These are phyloP conservation scores for Alethe diademata DNA, from an alignment of 2,113 vertebrate species.

Conservation along the genomic window DNA sequence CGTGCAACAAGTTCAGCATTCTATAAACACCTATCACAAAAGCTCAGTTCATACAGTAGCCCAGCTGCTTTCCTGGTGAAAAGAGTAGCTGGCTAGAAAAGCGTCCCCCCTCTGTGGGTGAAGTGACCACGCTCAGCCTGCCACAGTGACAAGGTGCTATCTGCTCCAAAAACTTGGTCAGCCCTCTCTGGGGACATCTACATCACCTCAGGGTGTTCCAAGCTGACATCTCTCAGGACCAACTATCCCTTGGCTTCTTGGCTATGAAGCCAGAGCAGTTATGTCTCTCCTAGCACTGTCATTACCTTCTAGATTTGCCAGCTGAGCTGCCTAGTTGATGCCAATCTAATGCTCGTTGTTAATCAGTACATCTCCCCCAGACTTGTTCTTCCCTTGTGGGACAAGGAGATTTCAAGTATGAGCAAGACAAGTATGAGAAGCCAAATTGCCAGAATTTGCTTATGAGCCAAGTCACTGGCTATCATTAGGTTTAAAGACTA, in stretches of 20 bases:
- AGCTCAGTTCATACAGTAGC: not conserved
- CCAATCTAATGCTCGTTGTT: not conserved
- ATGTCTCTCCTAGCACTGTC: not conserved
- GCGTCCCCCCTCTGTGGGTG: rapidly evolving
- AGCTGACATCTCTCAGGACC: not conserved
- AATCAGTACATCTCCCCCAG: not conserved
- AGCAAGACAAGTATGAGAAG: not conserved
- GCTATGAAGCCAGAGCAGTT: not conserved
- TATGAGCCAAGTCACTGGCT: not conserved
- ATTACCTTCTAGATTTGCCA: not conserved
- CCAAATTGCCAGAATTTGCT: not conserved
- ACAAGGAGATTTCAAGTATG: not conserved
- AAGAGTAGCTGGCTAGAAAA: not conserved
- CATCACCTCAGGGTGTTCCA: not conserved
- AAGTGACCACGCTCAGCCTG: not conserved
- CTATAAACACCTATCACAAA: not conserved
- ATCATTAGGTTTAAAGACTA: not conserved
- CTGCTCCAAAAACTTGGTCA: not conserved
- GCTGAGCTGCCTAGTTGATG: not conserved
- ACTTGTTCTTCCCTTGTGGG: not conserved
- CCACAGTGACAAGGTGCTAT: not conserved
- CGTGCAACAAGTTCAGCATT: not conserved
- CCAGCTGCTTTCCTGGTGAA: not conserved
- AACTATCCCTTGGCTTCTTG: not conserved
- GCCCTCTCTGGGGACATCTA: not conserved